Conservation (phyloP, 2,888 invertebrate species). For the Acanthococcus lagerstroemiae region DNA sequence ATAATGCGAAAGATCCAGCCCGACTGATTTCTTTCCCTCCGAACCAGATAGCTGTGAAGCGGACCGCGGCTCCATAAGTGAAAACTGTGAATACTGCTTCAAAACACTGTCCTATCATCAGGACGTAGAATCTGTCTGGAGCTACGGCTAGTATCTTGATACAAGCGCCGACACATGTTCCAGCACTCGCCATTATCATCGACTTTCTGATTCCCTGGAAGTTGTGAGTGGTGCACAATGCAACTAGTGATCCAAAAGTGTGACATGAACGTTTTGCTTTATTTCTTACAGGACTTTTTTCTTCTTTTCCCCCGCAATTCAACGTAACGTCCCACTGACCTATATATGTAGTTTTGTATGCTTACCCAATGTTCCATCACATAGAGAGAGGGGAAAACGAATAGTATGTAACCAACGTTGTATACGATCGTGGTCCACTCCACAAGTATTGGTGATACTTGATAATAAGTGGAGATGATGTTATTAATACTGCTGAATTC, state of each 20-base stretch:
- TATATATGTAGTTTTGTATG: too few species aligned
- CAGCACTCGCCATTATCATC: constrained; percentile 69
- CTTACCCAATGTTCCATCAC: constrained; percentile 62
- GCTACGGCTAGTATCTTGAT: constrained; percentile 78
- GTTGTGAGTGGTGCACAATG: too few species aligned
- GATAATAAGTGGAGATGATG: neutral
- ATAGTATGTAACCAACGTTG: neutral
- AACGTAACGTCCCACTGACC: too few species aligned
- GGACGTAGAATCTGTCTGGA: constrained; percentile 75
- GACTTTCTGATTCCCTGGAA: constrained; percentile 79
- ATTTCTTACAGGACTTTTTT: too few species aligned
- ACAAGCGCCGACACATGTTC: constrained; percentile 84
- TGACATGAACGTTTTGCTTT: too few species aligned
- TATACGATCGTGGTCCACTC: neutral
- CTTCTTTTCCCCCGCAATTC: too few species aligned
- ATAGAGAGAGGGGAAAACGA: neutral
- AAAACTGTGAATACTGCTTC: constrained; percentile 83
- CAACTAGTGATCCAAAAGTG: too few species aligned
- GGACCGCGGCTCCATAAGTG: constrained; percentile 83
- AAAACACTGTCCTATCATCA: constrained; percentile 80
- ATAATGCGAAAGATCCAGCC: constrained; percentile 94
- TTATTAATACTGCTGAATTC: neutral
- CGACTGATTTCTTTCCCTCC: constrained; percentile 91
- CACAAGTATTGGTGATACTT: neutral
- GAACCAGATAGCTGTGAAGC: constrained; percentile 95